Percentiles rank a stretch among this genome's conserved stretches.
phyloP scores from a whole-genome alignment of 2,797 vertebrate genomes.

The Aldrovandia affinis region DNA sequence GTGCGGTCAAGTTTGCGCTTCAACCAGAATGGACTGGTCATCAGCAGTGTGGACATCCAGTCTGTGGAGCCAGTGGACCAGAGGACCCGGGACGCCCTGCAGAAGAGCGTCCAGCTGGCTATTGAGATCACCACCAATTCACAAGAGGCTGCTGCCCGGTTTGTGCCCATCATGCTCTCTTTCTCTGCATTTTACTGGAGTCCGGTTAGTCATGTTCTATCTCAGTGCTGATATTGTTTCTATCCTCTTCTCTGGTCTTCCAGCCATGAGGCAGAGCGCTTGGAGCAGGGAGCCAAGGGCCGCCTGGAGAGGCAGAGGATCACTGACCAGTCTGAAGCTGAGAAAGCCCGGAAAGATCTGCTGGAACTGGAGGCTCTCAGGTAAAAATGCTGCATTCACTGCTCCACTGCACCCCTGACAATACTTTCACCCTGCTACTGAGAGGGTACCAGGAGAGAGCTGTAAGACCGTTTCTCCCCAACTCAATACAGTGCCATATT shows the following conservation, averaged over 20 bases:
- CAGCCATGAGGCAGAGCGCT: constrained; percentile 87
- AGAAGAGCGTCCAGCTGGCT: constrained; percentile 90
- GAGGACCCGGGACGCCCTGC: constrained; percentile 85
- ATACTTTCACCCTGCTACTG: background rate
- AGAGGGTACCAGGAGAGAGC: background rate
- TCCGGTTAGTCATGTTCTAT: too few relatives aligned
- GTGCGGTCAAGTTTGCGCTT: constrained; percentile 74
- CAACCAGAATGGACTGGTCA: constrained; percentile 80
- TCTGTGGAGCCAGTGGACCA: constrained; percentile 91
- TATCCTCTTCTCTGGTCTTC: background rate
- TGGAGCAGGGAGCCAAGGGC: constrained; percentile 87
- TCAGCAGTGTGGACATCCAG: constrained; percentile 91
- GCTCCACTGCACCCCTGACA: background rate
- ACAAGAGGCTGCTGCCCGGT: constrained; percentile 88
- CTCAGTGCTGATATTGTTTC: too few relatives aligned
- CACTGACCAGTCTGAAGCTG: constrained; percentile 85
- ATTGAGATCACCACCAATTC: constrained; percentile 95
- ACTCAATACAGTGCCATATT: background rate
- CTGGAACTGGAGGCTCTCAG: constrained; percentile 89
- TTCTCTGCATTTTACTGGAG: too few relatives aligned
- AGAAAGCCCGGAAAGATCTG: constrained; percentile 82
- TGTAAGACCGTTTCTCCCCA: background rate
- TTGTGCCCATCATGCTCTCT: constrained; percentile 22
- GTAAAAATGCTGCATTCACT: constrained; percentile 57
- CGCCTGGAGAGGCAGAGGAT: constrained; percentile 87